Conservation (phyloP, 2,888 invertebrate genomes). For the Drosophila mettleri region DNA sequence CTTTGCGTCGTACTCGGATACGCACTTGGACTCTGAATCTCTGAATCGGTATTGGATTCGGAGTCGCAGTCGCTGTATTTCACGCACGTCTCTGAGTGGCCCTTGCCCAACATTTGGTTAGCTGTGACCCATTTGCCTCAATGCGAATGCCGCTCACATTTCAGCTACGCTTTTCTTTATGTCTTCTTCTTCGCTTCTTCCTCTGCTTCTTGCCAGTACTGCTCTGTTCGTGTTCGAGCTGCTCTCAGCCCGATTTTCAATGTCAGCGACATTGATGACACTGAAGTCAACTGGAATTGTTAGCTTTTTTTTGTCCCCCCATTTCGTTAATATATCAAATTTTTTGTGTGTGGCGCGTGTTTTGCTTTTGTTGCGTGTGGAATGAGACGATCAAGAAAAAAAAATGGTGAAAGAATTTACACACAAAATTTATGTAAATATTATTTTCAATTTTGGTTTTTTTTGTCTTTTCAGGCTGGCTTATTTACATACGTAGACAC, state of each 20-base stretch:
- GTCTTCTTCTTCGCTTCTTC: neutral
- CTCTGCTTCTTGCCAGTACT: slow-evolving; percentile 7
- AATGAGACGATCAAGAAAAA: slow-evolving; percentile 12
- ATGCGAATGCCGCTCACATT: slow-evolving; percentile 69
- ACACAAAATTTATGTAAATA: slow-evolving; percentile 23
- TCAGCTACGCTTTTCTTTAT: slow-evolving; percentile 38
- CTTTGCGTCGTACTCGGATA: no score
- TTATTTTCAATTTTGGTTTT: slow-evolving; percentile 52
- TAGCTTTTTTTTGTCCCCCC: slow-evolving; percentile 21
- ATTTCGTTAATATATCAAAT: slow-evolving; percentile 10
- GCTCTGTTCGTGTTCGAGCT: slow-evolving; percentile 32
- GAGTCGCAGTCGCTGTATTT: slow-evolving; percentile 43
- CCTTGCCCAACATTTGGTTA: slow-evolving; percentile 67
- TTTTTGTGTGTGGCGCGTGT: slow-evolving; percentile 54
- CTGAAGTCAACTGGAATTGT: slow-evolving; percentile 61
- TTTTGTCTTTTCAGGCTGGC: neutral
- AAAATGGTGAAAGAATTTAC: slow-evolving; percentile 11
- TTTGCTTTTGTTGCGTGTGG: slow-evolving; percentile 39
- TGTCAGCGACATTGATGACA: slow-evolving; percentile 69
- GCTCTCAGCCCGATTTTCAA: slow-evolving; percentile 61
- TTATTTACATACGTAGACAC: slow-evolving; percentile 56
- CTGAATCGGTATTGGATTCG: neutral
- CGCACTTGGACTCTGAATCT: neutral
- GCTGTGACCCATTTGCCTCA: slow-evolving; percentile 73
- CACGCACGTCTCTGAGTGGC: slow-evolving; percentile 62